Evolutionary conservation across 2,113 vertebrate genomes (phyloP), one percentile per base, ranked within the genome.

Genomic region (Percina caprodes): DNA sequence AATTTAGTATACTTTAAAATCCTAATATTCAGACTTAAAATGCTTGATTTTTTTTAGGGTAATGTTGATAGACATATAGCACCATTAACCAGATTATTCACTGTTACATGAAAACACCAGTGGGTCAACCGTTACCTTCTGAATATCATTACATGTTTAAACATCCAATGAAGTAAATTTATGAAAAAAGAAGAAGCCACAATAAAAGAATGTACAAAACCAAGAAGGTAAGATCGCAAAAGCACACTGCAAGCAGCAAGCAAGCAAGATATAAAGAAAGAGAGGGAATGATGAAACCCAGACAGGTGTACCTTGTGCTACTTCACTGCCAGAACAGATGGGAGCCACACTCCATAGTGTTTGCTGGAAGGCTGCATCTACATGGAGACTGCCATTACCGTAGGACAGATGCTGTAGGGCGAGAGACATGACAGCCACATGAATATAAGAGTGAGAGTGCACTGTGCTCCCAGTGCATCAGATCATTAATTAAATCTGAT

Each of bases 311-410:
- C 98, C 98, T 97, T 99, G 97, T 86, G 97, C 98, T 54, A 93
- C 97, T 95, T 99, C 97, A 68, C 98, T 99, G 82, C 98, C 97
- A 18, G 97, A 99, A 92, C 98, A 99, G 94, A 99, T 97, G 0
- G 98, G 98, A 30, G 97, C 97, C 68, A 99, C 97, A 5, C 97
- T 99, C 98, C 98, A 99, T 10, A 99, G 96, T 0, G 98, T 99
- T 91, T 99, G 98, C 94, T 99, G 98, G 92, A 99, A 99, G 26
- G 98, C 97, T 15, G 98, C 98, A 15, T 99, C 98, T 49, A 99
- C 98, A 0, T 98, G 97, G 56, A 98, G 92, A 82, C 96, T 97
- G 65, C 95, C 93, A 5, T 94, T 97, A 51, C 97, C 97, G 0
- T 98, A 98, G 21, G 98, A 99, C 76, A 99, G 90, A 90, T 99